phyloP scores from a whole-genome alignment of 2,797 vertebrate species.

The Sebastes taczanowskii region DNA sequence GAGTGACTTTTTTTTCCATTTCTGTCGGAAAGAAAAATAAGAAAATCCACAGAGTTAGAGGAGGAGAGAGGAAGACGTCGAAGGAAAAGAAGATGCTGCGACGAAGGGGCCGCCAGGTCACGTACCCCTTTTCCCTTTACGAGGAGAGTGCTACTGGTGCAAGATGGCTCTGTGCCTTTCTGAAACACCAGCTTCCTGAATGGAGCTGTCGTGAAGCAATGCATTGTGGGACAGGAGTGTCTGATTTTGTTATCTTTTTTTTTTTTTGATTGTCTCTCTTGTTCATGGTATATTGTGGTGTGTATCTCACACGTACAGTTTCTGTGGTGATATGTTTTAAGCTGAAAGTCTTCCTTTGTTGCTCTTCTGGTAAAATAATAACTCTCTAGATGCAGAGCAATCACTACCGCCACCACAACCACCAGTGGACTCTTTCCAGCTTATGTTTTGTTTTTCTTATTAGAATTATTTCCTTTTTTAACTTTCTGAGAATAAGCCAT shows the following conservation, averaged over 20 bases:
- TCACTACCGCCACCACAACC: conserved; percentile 71
- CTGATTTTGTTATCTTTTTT: conserved; percentile 72
- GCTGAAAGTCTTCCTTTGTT: conserved; percentile 85
- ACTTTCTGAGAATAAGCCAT: conserved; percentile 85
- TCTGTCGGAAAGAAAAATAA: conserved; percentile 82
- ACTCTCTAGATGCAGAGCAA: conserved; percentile 79
- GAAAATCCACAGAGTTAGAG: conserved; percentile 62
- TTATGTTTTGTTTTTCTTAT: conserved; percentile 62
- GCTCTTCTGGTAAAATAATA: conserved; percentile 79
- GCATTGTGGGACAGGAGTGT: conserved; percentile 84
- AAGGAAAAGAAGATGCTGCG: conserved; percentile 69
- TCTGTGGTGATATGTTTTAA: conserved; percentile 76
- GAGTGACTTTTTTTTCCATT: conserved; percentile 83
- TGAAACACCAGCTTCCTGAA: conserved; percentile 84
- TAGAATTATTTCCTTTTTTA: conserved; percentile 65
- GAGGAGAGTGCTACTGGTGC: conserved; percentile 83
- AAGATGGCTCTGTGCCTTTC: conserved; percentile 88
- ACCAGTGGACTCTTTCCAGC: conserved; percentile 68
- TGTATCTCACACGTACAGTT: conserved; percentile 75
- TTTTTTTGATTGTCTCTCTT: conserved; percentile 78
- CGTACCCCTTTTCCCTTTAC: conserved; percentile 78
- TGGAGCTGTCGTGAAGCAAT: conserved; percentile 86
- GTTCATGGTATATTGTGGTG: conserved; percentile 75
- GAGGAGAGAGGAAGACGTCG: conserved; percentile 37
- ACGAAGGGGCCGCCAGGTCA: conserved; percentile 68